Evolutionary conservation across 2,797 vertebrate species (phyloP).

Genomic region (Lindbergichthys nudifrons): DNA sequence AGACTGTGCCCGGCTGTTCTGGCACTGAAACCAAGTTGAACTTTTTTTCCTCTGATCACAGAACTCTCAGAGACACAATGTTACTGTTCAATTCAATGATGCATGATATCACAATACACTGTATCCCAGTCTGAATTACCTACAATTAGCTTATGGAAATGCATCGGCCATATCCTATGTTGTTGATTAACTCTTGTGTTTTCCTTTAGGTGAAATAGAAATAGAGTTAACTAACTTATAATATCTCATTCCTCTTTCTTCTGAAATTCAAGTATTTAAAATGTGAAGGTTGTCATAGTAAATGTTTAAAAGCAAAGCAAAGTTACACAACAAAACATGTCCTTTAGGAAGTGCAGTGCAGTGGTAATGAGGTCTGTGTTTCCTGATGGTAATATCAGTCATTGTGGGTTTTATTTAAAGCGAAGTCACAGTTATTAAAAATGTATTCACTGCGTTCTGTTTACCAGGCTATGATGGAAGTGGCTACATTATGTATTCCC

Average conservation of each 20-base stretch:
- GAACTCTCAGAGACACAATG: neutral
- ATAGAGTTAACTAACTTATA: slow-evolving; percentile 17
- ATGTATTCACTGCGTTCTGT: neutral
- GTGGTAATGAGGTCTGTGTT: slow-evolving; percentile 20
- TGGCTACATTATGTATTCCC: neutral
- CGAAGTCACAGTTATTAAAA: slow-evolving; percentile 2
- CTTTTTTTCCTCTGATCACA: slow-evolving; percentile 12
- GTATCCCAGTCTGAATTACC: neutral
- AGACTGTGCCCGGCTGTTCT: slow-evolving; percentile 7
- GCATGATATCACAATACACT: neutral
- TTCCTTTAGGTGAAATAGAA: slow-evolving; percentile 18
- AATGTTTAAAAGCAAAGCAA: neutral
- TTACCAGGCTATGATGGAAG: neutral
- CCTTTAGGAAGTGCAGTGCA: slow-evolving; percentile 7
- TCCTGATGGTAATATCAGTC: slow-evolving; percentile 23
- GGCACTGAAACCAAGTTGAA: slow-evolving; percentile 19
- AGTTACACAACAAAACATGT: slow-evolving; percentile 2
- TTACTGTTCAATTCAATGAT: slow-evolving; percentile 12
- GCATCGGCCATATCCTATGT: neutral
- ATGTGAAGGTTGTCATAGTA: neutral
- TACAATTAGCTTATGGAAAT: slow-evolving; percentile 8
- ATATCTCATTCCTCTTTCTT: slow-evolving; percentile 13
- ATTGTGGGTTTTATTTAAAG: neutral
- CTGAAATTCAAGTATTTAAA: slow-evolving; percentile 39
- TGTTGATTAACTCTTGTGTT: neutral